phyloP scores from a whole-genome alignment of 2,113 vertebrate genomes.

The Aptenodytes patagonicus region DNA sequence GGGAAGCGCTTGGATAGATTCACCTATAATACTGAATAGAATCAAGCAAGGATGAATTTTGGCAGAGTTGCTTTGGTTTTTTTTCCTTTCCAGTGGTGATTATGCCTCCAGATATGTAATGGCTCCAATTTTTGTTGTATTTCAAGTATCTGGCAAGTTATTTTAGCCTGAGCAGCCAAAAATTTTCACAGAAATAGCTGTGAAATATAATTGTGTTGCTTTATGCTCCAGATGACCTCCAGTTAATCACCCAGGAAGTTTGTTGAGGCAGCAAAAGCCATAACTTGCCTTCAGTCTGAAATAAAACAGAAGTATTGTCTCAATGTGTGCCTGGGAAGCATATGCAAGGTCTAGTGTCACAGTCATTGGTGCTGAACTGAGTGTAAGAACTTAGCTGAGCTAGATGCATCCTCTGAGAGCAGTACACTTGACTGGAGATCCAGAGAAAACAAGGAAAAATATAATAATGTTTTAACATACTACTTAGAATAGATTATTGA shows the following conservation, averaged over 20 bases:
- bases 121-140: neutral
- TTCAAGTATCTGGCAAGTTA: slow-evolving; percentile 7
- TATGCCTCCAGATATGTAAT: neutral
- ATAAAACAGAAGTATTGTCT: neutral
- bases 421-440: neutral
- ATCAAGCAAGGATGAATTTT: neutral
- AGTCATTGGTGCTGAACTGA: neutral
- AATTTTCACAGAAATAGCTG: neutral
- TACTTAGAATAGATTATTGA: neutral
- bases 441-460: neutral
- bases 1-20: neutral
- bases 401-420: neutral
- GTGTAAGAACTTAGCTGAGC: neutral
- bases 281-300: neutral
- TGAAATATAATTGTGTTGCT: neutral
- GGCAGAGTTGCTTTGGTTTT: neutral
- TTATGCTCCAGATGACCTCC: neutral
- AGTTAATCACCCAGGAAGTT: neutral
- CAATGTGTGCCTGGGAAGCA: neutral
- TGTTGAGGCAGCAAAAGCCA: neutral
- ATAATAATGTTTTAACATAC: neutral
- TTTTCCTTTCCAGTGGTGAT: neutral
- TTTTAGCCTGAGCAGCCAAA: neutral
- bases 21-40: neutral
- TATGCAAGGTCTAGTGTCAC: neutral